Conservation (phyloP, 1,140 invertebrate genomes). For the Hypsibius dujardini region DNA sequence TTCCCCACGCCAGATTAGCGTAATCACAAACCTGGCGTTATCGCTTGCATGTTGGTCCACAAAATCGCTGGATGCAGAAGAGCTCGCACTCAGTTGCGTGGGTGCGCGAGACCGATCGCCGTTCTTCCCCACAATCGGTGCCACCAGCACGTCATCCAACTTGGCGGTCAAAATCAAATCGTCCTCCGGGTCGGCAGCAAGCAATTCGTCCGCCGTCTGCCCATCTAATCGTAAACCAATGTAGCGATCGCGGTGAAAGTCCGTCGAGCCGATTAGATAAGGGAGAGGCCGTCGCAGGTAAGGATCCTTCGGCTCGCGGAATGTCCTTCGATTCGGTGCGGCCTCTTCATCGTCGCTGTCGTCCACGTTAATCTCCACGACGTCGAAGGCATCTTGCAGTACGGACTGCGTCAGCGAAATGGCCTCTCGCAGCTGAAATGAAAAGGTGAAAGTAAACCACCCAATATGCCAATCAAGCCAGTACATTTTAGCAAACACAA, state of each 20-base stretch:
- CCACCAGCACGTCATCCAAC: neutral
- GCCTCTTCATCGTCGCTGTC: slow-evolving; percentile 14
- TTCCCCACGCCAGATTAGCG: too few relatives aligned
- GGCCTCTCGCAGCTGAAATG: neutral
- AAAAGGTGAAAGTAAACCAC: neutral
- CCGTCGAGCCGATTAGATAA: neutral
- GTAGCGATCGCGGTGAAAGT: slow-evolving; percentile 7
- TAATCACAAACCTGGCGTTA: too few relatives aligned
- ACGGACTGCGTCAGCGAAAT: neutral
- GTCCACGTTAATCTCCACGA: neutral
- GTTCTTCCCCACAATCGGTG: neutral
- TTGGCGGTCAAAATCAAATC: neutral
- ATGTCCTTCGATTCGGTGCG: neutral
- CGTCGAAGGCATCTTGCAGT: neutral
- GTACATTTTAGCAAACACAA: too few relatives aligned
- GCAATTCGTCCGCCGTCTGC: neutral
- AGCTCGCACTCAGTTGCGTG: too few relatives aligned
- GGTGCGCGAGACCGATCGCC: neutral
- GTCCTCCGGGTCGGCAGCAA: neutral
- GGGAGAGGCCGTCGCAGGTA: neutral
- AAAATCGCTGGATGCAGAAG: too few relatives aligned
- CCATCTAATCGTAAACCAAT: neutral
- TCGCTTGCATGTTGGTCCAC: too few relatives aligned
- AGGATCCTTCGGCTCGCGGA: slow-evolving; percentile 8
- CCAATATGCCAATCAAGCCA: neutral